phyloP scores from a whole-genome alignment of 1,140 invertebrate genomes.

The Parapsyche elsis region DNA sequence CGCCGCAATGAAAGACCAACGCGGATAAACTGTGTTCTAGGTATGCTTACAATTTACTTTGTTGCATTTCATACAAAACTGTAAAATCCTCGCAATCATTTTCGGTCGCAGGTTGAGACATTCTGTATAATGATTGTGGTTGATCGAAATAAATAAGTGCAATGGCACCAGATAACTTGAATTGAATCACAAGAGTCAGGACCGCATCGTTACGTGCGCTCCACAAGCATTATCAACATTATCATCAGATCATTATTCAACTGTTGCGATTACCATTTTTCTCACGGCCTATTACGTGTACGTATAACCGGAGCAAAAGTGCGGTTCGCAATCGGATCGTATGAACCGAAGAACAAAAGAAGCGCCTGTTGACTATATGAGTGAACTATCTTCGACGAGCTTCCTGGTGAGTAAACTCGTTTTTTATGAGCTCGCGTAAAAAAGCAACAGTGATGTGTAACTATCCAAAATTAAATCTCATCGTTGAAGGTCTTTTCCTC shows the following conservation, averaged over 20 bases:
- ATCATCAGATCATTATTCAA: background rate
- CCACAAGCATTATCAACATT: background rate
- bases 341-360: background rate
- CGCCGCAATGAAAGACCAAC: no score
- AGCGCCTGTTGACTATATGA: background rate
- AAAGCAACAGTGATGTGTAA: background rate
- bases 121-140: no score
- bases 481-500: background rate
- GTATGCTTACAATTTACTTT: no score
- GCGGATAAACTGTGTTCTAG: no score
- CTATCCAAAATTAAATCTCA: background rate
- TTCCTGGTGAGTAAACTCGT: background rate
- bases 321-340: background rate
- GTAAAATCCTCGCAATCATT: no score
- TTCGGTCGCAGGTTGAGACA: no score
- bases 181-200: no score
- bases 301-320: background rate
- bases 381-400: background rate
- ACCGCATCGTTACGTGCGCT: background rate
- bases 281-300: constrained; percentile 23
- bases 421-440: background rate
- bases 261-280: constrained; percentile 21
- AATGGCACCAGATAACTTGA: no score
- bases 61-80: no score
- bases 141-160: no score